These are phyloP conservation scores for Lophotriccus pileatus DNA, from an alignment of 2,797 vertebrate genomes.

Conservation along the genomic window DNA sequence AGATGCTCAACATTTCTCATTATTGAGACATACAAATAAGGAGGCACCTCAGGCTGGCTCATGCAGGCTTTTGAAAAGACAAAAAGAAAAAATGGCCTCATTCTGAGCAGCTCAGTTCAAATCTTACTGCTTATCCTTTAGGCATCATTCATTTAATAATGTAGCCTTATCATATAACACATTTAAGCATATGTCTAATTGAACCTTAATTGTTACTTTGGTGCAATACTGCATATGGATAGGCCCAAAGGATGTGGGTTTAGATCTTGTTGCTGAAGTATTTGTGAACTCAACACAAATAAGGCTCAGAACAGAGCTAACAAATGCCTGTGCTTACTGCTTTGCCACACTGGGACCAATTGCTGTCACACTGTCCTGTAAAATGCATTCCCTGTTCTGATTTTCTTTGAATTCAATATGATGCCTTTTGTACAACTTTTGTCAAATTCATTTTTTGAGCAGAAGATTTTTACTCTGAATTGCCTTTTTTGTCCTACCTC, in stretches of 20 bases:
- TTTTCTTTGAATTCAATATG: neutral
- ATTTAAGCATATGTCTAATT: neutral
- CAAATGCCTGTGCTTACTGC: neutral
- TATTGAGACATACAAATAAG: neutral
- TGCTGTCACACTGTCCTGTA: neutral
- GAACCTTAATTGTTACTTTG: neutral
- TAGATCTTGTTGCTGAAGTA: neutral
- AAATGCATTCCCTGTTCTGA: neutral
- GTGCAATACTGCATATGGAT: neutral
- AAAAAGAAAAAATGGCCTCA: neutral
- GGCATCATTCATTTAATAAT: neutral
- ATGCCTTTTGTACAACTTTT: neutral
- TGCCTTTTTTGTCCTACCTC: neutral
- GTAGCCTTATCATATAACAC: neutral
- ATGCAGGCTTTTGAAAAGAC: neutral
- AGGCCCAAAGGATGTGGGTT: neutral
- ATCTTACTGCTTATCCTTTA: neutral
- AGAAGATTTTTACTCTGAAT: neutral
- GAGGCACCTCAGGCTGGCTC: neutral
- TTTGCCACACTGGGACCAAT: neutral
- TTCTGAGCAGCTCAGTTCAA: neutral
- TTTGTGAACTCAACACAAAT: neutral
- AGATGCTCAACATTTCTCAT: neutral
- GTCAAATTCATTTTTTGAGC: neutral
- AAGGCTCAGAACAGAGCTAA: neutral